These are phyloP conservation scores for Leptopilina drosophilae DNA, from an alignment of 2,888 invertebrate species.

Conservation along the genomic window DNA sequence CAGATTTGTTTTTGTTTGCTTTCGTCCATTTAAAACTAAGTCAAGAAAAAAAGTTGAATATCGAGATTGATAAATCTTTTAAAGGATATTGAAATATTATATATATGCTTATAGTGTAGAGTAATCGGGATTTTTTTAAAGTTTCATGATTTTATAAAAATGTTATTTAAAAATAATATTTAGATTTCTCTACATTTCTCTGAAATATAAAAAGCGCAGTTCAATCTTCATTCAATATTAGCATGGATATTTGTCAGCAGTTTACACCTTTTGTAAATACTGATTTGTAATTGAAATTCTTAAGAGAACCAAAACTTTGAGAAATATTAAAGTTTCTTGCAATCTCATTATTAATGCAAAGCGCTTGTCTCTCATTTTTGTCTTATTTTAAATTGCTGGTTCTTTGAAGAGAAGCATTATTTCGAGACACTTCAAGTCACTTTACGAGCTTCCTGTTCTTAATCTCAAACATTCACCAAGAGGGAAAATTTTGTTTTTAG, in stretches of 20 bases:
- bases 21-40: too few relatives aligned
- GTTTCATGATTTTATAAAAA: too few relatives aligned
- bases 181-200: neutral
- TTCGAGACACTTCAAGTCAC: constrained; percentile 23
- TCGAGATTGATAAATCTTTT: too few relatives aligned
- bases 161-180: too few relatives aligned
- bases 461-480: constrained; percentile 21
- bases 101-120: too few relatives aligned
- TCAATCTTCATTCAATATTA: neutral
- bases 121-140: too few relatives aligned
- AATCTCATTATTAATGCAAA: constrained; percentile 35
- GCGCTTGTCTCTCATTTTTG: constrained; percentile 17
- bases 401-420: constrained; percentile 20
- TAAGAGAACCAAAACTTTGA: neutral
- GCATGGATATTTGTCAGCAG: neutral
- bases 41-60: too few relatives aligned
- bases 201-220: neutral
- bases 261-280: neutral
- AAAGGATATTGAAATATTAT: too few relatives aligned
- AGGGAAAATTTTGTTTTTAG: neutral
- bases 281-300: constrained; percentile 20
- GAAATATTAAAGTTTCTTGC: constrained; percentile 28
- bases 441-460: constrained; percentile 27
- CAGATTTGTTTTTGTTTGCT: too few relatives aligned
- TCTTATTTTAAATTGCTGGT: constrained; percentile 12